These are phyloP conservation scores for Cotesia congregata DNA, from an alignment of 2,888 invertebrate species.

Conservation along the genomic window DNA sequence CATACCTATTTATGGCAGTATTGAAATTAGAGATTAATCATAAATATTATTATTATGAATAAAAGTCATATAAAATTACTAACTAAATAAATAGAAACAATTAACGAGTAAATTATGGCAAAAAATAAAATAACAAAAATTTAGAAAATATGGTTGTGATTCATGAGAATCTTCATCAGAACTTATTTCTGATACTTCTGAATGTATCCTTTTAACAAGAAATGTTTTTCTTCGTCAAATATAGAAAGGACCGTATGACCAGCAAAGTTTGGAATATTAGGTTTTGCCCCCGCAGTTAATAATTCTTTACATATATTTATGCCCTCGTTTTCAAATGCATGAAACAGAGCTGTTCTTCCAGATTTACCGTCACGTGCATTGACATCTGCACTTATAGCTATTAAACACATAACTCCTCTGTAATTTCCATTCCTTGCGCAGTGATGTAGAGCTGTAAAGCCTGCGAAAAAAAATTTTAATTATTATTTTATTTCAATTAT, in stretches of 20 bases:
- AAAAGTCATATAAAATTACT: no score
- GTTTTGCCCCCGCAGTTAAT: constrained; percentile 54
- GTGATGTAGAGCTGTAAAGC: constrained; percentile 63
- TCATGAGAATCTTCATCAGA: background rate
- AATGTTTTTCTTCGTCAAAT: constrained; percentile 53
- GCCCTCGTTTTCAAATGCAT: constrained; percentile 59
- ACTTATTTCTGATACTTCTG: background rate
- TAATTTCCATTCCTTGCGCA: constrained; percentile 57
- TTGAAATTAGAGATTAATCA: no score
- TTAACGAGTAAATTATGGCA: no score
- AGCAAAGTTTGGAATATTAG: constrained; percentile 56
- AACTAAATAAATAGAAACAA: no score
- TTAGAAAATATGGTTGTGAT: no score
- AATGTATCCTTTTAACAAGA: constrained; percentile 42
- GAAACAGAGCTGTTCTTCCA: constrained; percentile 63
- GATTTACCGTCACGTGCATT: constrained; percentile 61
- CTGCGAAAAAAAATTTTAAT: constrained; percentile 42
- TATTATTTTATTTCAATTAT: background rate
- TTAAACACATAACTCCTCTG: constrained; percentile 52
- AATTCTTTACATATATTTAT: constrained; percentile 50
- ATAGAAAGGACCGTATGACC: constrained; percentile 59
- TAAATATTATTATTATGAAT: no score
- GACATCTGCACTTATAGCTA: constrained; percentile 55
- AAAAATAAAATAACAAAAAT: no score
- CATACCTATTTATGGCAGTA: no score